Conservation (phyloP, 2,113 vertebrate species). For the Myocastor coypus region DNA sequence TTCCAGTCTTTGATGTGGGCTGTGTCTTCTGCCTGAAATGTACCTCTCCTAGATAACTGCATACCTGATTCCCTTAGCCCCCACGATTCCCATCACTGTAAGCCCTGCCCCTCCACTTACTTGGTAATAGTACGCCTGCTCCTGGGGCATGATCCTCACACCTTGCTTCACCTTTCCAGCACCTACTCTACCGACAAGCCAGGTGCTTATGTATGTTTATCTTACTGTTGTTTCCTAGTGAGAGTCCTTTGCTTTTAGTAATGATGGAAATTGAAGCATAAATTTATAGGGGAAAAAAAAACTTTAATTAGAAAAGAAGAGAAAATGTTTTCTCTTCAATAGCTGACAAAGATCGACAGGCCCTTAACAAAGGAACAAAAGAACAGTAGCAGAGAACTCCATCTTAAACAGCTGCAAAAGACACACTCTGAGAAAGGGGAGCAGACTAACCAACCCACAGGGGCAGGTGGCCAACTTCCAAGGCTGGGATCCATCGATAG, state of each 20-base stretch:
- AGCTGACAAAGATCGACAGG: not conserved
- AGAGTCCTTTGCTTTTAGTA: not conserved
- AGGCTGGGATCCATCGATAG: not conserved
- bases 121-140: not conserved
- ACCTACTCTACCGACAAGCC: not conserved
- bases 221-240: not conserved
- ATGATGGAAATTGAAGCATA: not conserved
- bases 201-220: not conserved
- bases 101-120: not conserved
- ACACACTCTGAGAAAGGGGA: not conserved
- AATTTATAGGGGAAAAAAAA: not conserved
- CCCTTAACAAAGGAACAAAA: not conserved
- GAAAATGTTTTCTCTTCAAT: not conserved
- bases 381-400: not conserved
- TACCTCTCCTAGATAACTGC: accelerated
- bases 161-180: not conserved
- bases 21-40: not conserved
- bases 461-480: not conserved
- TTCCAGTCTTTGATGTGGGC: too few relatives aligned
- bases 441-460: not conserved
- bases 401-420: not conserved
- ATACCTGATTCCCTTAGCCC: not conserved
- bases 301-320: not conserved
- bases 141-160: not conserved
- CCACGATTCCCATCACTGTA: not conserved